A percentile compares a stretch with the other conserved stretches of the same genome.
These are phyloP conservation scores for Plectrocnemia conspersa DNA, from an alignment of 1,140 invertebrate genomes.

Conservation along the genomic window DNA sequence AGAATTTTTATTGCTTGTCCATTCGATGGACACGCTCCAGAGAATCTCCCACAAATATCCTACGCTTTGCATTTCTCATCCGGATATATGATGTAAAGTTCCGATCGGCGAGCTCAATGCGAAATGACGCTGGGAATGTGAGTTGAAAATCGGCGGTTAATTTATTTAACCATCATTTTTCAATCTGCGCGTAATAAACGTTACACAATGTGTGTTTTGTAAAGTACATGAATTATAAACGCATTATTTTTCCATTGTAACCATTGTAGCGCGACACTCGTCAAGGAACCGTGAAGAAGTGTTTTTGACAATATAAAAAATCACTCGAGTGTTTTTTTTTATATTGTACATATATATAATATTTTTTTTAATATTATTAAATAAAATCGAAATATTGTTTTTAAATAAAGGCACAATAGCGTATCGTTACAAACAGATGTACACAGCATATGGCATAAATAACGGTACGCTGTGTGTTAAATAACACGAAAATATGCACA, in stretches of 20 bases:
- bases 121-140: neutral
- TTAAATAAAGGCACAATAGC: neutral
- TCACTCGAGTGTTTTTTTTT: too few species aligned
- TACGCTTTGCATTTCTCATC: too few species aligned
- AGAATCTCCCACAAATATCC: too few species aligned
- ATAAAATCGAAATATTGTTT: too few species aligned
- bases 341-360: too few species aligned
- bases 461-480: neutral
- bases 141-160: neutral
- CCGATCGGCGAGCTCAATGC: neutral
- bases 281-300: conserved; percentile 20
- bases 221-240: conserved; percentile 26
- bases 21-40: conserved; percentile 16
- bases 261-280: conserved; percentile 16
- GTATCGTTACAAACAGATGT: too few species aligned
- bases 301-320: conserved; percentile 11
- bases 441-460: neutral
- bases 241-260: conserved; percentile 18
- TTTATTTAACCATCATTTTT: neutral
- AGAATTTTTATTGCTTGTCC: conserved; percentile 23
- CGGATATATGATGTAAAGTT: too few species aligned
- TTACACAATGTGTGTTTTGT: conserved; percentile 5
- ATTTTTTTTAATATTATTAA: too few species aligned
- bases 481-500: too few species aligned
- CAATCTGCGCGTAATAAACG: conserved; percentile 4